Base-by-base conservation (phyloP, 2,113 vertebrate genomes). In the Myrmophylax atrothorax region DNA sequence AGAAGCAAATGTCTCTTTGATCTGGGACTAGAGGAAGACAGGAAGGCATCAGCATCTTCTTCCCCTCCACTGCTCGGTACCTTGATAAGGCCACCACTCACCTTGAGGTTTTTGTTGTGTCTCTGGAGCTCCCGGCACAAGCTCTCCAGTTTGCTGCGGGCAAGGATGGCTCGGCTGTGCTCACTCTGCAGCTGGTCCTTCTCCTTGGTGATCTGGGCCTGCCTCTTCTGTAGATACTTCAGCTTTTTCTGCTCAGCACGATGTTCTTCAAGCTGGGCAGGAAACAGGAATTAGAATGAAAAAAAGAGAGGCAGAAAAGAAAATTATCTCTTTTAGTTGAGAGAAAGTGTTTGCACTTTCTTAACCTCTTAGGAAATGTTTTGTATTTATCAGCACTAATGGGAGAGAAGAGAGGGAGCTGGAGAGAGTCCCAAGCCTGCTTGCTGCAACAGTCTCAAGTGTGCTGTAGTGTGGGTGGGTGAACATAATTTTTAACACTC, bases 111-210 rank as follows among this genome's bases (percentile, higher is more conserved):
- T 91, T 96, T 98, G 97, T 99, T 99, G 97, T 99, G 98, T 46
- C 97, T 97, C 90, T 99, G 99, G 82, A 99, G 98, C 74, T 99
- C 99, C 24, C 98, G 97, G 91, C 99, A 99, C 78, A 99, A 98
- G 50, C 95, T 97, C 97, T 99, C 99, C 5, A 99, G 98, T 73
- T 99, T 98, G 97, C 98, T 98, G n/a, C 99, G 98, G 44, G 99
- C 99, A 0, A 98, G 97, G 49, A 98, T 66, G 25, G 98, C 98
- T 94, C 97, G 94, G 96, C 98, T 99, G 60, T 98, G 98, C 59
- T 99, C 99, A 0, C 97, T 97, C 97, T 98, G 99, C 83, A 99
- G 97, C 87, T 99, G 98, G 95, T 99, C 99, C 70, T 97, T 98
- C 92, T 99, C 99, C 78, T 99, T 99, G 89, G 97, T 96, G 87